Evolutionary conservation across 37 sponge, comb jelly and placozoan genomes (phyloP), one percentile per base, ranked within the genome.

Genomic region (Halichondria panicea): DNA sequence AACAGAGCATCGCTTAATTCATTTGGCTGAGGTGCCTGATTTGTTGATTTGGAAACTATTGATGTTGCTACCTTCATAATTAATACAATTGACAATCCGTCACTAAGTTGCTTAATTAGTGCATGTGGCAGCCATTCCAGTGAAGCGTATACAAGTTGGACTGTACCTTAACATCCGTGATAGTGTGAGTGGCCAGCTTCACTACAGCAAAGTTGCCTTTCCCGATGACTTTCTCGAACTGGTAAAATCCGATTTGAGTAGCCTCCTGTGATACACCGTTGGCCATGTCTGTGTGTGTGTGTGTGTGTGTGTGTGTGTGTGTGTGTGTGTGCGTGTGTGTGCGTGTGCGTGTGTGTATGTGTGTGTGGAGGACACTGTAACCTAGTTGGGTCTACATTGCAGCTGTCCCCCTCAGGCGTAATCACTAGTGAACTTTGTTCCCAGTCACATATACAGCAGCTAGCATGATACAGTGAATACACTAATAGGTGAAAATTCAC

Each of bases 201-300:
- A 97, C 98, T 5, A 92, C 82, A 24, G 98, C 94, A 66, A 94
- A 97, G 89, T 97, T 97, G 11, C 98, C 98, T 57, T 85, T 86
- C 30, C 98, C 98, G 7, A 97, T 84, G 13, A 88, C 78, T 76
- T 67, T 82, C 61, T 89, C 98, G 8, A 97, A 46, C 40, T 88
- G 79, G 48, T 97, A 97, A 30, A 74, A 82, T 1, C 96, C 90
- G 43, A 94, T 80, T 28, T 73, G 55, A 3, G 63, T 15, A 22
- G 27, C 8, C 7, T 21, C 21, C 21, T 40, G 37, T 28, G 33
- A 28, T 9, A 50, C 43, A 64, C 63, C 12, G 55, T 31, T 71
- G 55, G 55, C 24, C 54, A 50, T 71, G n/a, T 13, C 53, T 21
- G 25, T 58, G 6, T 8, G 18, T 9, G 13, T 55, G 60, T 58